Conservation (phyloP, 2,888 invertebrate genomes). For the Sinelater perroti region DNA sequence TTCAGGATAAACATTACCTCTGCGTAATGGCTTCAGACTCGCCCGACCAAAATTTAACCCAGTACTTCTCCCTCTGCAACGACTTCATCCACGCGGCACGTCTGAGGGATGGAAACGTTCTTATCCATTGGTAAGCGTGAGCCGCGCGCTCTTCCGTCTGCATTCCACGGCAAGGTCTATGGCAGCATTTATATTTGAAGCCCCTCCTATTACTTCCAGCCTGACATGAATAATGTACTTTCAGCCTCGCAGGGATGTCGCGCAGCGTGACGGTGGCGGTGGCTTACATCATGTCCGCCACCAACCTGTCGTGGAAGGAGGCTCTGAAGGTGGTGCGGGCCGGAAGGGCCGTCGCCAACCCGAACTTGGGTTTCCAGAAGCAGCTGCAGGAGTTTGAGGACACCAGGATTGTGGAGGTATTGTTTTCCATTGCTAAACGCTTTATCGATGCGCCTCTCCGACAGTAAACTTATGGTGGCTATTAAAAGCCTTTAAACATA, state of each 20-base stretch:
- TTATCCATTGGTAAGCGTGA: constrained; percentile 91
- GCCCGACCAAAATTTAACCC: constrained; percentile 91
- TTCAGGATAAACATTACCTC: constrained; percentile 93
- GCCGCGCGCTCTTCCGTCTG: no score
- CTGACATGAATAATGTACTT: constrained; percentile 40
- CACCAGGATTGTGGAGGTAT: constrained; percentile 78
- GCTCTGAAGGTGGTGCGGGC: constrained; percentile 92
- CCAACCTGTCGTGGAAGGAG: constrained; percentile 89
- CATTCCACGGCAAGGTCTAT: no score
- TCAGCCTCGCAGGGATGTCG: constrained; percentile 94
- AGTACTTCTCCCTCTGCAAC: constrained; percentile 92
- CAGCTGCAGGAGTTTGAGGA: constrained; percentile 93
- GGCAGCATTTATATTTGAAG: no score
- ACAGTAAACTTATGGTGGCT: no score
- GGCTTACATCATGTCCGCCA: constrained; percentile 96
- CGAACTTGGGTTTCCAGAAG: constrained; percentile 94
- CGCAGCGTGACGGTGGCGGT: constrained; percentile 95
- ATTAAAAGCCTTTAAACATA: no score
- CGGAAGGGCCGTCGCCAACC: constrained; percentile 92
- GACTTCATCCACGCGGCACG: constrained; percentile 96
- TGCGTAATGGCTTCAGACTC: constrained; percentile 97
- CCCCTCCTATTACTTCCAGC: no score
- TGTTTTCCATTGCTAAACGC: no score
- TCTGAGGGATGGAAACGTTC: constrained; percentile 86
- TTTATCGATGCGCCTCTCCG: no score